Base-by-base conservation (phyloP, 2,113 vertebrate genomes). In the Spea bombifrons region DNA sequence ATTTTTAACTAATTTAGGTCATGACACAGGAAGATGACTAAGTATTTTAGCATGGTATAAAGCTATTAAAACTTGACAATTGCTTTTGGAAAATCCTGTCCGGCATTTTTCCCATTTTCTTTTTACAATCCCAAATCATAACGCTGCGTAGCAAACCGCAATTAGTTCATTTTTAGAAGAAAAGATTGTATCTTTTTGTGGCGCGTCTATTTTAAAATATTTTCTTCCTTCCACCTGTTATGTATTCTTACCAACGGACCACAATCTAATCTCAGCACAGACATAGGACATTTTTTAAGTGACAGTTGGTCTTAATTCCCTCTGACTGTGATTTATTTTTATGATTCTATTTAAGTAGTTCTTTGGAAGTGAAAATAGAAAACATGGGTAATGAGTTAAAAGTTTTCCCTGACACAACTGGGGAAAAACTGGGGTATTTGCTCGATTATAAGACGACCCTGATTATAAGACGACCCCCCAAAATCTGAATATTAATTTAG, bases 301-400 rank as follows among this genome's bases (percentile, higher is more conserved):
- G 50, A 13, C 66, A 76, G 43, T 76, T 47, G 75, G 10, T 46
- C 46, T 69, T 55, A 17, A 76, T 53, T 76, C 52, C 66, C 44
- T 57, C 61, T 76, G 10, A 44, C 74, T 46, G n/a, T 17, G 30
- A 76, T 69, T 53, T 76, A 76, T 76, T 76, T 76, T 68, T 76
- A 68, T 50, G 5, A 17, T 76, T 15, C 66, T 59, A 30, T 59
- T 59, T 59, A 2, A 13, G 3, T 13, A 13, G 55, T 13, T 59
- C 55, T 52, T 52, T 59, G 55, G 9, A 9, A 13, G 10, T 30
- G 30, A 30, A 30, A 30, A 30, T 30, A 30, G 30, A 30, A 30
- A 30, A 30, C 30, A 30, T 1, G 30, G 30, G 30, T 30, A 30
- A 30, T 30, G 30, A 30, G 30, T 30, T 30, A 30, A 30, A n/a